Percentiles rank a stretch among this genome's conserved stretches.
Evolutionary conservation across 2,888 invertebrate genomes (phyloP).

Genomic region (Endomychus coccineus): DNA sequence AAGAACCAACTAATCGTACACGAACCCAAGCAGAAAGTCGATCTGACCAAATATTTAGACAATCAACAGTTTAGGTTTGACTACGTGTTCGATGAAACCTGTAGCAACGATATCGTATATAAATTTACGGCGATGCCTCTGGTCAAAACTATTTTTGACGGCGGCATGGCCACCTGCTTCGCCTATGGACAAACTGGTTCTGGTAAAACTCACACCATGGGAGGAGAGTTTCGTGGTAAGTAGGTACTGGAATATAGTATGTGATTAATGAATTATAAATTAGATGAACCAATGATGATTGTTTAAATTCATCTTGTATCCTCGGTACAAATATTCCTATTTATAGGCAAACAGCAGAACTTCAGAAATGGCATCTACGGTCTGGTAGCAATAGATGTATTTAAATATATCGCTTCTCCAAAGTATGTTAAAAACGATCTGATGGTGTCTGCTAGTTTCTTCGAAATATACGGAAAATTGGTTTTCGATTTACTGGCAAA

Average conservation of each 20-base stretch:
- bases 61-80: slow-evolving; percentile 98
- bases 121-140: slow-evolving; percentile 98
- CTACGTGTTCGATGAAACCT: slow-evolving; percentile 95
- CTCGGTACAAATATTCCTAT: too few species aligned
- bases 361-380: slow-evolving; percentile 97
- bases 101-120: slow-evolving; percentile 93
- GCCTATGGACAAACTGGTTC: slow-evolving; percentile 99
- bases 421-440: slow-evolving; percentile 80
- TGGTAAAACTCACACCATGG: slow-evolving; percentile 98
- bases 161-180: slow-evolving; percentile 99
- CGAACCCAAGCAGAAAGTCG: slow-evolving; percentile 92
- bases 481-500: slow-evolving; percentile 82
- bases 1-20: slow-evolving; percentile 81
- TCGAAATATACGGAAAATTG: slow-evolving; percentile 98
- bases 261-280: too few species aligned
- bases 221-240: slow-evolving; percentile 83
- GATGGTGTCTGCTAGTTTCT: slow-evolving; percentile 90
- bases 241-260: too few species aligned
- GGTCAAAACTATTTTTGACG: slow-evolving; percentile 96
- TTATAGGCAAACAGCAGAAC: slow-evolving; percentile 49
- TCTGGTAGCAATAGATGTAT: slow-evolving; percentile 92
- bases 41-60: slow-evolving; percentile 96
- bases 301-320: too few species aligned
- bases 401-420: slow-evolving; percentile 52
- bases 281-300: too few species aligned